A percentile compares a stretch with the other conserved stretches of the same genome.
Evolutionary conservation across 1,140 invertebrate species (phyloP).

Genomic region (Belonocnema kinseyi): DNA sequence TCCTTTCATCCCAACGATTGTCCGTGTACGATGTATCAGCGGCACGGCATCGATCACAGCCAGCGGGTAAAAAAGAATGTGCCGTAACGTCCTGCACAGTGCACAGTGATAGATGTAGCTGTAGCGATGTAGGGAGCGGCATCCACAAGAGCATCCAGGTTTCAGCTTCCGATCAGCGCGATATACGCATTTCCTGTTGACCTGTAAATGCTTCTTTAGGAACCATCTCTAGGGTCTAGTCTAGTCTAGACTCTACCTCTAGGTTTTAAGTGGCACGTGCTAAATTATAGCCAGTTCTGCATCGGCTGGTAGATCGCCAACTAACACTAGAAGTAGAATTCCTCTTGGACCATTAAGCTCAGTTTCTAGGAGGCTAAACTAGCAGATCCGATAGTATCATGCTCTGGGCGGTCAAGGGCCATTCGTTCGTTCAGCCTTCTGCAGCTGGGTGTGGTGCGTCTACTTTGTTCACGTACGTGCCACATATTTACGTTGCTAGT

Average conservation of each 20-base stretch:
- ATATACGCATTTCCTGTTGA: too few species aligned
- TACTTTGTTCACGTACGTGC: constrained; percentile 28
- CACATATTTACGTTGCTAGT: constrained; percentile 5
- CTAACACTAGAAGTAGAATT: constrained; percentile 19
- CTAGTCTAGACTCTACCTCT: background rate
- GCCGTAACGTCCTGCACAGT: too few species aligned
- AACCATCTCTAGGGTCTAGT: too few species aligned
- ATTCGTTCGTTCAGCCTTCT: constrained; percentile 16
- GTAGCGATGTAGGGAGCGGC: too few species aligned
- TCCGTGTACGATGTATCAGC: too few species aligned
- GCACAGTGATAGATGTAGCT: too few species aligned
- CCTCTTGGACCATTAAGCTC: constrained; percentile 17
- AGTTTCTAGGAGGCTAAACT: constrained; percentile 34
- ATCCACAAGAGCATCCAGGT: too few species aligned
- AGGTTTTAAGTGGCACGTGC: constrained; percentile 18
- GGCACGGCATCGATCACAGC: too few species aligned
- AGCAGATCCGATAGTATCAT: constrained; percentile 36
- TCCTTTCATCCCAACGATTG: too few species aligned
- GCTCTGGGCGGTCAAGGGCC: constrained; percentile 32
- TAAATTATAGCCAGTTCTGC: constrained; percentile 33
- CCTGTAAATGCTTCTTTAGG: too few species aligned
- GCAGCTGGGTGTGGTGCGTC: constrained; percentile 33
- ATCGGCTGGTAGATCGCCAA: constrained; percentile 15
- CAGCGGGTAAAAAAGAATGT: too few species aligned
- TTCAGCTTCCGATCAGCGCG: too few species aligned